Conservation (phyloP, 2,113 vertebrate genomes). For the Odocoileus virginianus region DNA sequence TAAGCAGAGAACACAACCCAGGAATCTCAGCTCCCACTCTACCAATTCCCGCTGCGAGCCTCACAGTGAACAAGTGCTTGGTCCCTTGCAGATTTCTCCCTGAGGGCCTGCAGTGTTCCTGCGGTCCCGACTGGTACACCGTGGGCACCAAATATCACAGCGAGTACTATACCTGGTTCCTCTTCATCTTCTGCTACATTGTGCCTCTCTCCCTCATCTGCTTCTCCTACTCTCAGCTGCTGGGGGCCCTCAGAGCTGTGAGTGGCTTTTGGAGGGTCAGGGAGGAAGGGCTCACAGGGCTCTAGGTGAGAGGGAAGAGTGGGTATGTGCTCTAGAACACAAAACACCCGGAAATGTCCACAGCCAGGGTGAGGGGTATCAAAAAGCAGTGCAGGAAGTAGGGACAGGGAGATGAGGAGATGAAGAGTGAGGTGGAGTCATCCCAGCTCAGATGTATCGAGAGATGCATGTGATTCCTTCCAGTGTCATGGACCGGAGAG, state of each 20-base stretch:
- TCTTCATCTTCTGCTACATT: conserved; percentile 87
- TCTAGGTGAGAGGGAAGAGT: not conserved
- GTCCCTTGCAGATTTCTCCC: conserved; percentile 78
- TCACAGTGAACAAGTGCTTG: rapidly evolving
- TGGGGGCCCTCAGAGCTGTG: conserved; percentile 81
- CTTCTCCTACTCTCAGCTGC: conserved; percentile 85
- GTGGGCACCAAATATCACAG: conserved; percentile 82
- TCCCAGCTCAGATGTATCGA: not conserved
- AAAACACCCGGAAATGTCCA: not conserved
- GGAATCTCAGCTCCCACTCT: not conserved
- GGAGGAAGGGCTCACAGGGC: not conserved
- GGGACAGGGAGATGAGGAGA: not conserved
- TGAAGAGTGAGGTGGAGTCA: not conserved
- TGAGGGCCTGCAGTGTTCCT: conserved; percentile 87
- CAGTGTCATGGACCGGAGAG: not conserved
- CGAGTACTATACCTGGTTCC: conserved; percentile 84
- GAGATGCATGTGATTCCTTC: not conserved
- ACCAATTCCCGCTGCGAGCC: not conserved
- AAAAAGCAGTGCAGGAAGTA: not conserved
- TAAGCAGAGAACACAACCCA: not conserved
- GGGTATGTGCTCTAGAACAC: not conserved
- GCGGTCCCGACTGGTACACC: conserved; percentile 89
- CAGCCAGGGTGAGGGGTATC: not conserved
- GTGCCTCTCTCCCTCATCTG: conserved; percentile 83
- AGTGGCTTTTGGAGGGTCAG: conserved; percentile 55